Base-by-base conservation (phyloP, 1,140 invertebrate species). In the Brachionus koreanus region DNA sequence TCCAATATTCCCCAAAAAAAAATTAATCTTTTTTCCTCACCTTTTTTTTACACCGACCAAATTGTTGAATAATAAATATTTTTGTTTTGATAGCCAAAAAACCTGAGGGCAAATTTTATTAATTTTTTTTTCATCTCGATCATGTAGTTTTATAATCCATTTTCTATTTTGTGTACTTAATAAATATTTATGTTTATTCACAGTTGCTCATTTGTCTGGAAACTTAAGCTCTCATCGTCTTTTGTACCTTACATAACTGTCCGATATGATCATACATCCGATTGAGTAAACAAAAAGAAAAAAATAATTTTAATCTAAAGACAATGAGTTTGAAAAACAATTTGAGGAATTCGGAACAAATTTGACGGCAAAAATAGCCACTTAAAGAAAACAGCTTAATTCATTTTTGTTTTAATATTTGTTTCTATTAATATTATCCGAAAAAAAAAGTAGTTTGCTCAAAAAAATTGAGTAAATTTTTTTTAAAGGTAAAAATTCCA, bases 131-230 rank as follows among this genome's bases (percentile, higher is more conserved):
- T 29, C 29, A 29, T 23, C 19, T 57, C 19, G 16, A 57, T 57
- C 49, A 57, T 57, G 16, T 7, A 57, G n/a, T 57, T 19, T 57
- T 23, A 19, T 57, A 57, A 57, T 57, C 49, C n/a, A 19, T 57
- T 57, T 19, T 7, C 5, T 9, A 49, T 49, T 49, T 49, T 49
- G 43, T 52, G 19, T 19, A 19, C 49, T 57, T 57, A 23, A 19
- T 57, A 57, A 57, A 57, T 57, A 57, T 57, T 57, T 57, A 57
- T 57, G 49, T 57, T 57, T 57, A 25, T 57, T 57, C 16, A 57
- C 49, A 57, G 49, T 57, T 57, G 49, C 9, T 57, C 49, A 19
- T 23, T 57, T 57, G n/a, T 57, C 49, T 19, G 19, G 7, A 57
- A 23, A 57, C 19, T 57, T 57, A 57, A 57, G n/a, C 49, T 57